phyloP scores from a whole-genome alignment of 2,888 invertebrate species.

The Brenthis daphne region DNA sequence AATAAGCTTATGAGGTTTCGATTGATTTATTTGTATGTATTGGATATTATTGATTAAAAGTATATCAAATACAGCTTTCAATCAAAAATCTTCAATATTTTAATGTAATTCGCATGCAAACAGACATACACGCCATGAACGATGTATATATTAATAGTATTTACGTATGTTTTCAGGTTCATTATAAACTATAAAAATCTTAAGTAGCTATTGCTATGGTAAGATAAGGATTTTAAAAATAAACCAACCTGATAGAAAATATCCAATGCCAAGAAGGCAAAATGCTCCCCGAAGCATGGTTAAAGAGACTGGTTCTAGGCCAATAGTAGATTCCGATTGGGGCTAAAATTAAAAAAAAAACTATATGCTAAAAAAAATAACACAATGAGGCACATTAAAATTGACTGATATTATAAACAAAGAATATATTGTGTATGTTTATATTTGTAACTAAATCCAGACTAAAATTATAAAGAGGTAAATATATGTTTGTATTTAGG shows the following conservation, averaged over 20 bases:
- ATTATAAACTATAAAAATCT: background rate
- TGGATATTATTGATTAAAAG: background rate
- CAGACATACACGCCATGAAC: background rate
- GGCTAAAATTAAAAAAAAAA: conserved; percentile 46
- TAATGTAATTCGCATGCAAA: background rate
- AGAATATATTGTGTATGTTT: too few relatives aligned
- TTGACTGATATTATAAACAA: too few relatives aligned
- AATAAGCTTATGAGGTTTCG: too few relatives aligned
- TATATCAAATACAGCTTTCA: background rate
- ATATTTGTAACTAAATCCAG: too few relatives aligned
- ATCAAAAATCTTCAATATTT: background rate
- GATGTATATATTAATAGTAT: too few relatives aligned
- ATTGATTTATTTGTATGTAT: background rate
- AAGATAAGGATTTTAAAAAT: background rate
- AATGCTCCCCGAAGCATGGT: conserved; percentile 89
- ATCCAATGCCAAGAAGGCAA: conserved; percentile 85
- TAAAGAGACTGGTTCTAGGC: conserved; percentile 85
- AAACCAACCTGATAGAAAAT: conserved; percentile 80
- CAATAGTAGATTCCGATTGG: conserved; percentile 68
- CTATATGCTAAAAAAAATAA: background rate
- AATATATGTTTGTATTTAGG: too few relatives aligned
- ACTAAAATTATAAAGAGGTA: too few relatives aligned
- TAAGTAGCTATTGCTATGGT: background rate
- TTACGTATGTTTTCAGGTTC: too few relatives aligned
- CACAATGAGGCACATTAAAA: background rate